Evolutionary conservation across 1,140 invertebrate species (phyloP).

Genomic region (Drosophila insularis): DNA sequence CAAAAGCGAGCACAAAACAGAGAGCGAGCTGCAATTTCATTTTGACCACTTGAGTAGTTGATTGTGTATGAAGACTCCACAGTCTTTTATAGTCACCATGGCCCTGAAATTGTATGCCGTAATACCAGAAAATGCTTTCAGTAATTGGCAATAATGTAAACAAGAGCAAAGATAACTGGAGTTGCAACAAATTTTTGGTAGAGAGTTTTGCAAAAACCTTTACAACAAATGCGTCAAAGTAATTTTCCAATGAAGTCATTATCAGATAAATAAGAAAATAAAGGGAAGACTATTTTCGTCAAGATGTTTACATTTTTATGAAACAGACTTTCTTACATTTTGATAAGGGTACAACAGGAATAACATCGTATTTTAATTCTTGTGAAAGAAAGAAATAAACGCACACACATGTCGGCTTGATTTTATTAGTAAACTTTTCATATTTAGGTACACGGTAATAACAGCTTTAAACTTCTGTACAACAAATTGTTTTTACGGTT

Average conservation of each 20-base stretch:
- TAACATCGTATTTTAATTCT: too few relatives aligned
- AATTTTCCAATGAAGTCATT: not conserved
- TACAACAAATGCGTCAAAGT: not conserved
- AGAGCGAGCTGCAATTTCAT: conserved; percentile 63
- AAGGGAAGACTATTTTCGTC: too few relatives aligned
- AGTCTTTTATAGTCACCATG: conserved; percentile 53
- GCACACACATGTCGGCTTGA: too few relatives aligned
- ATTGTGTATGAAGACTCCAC: not conserved
- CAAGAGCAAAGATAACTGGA: conserved; percentile 1
- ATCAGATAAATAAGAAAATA: not conserved
- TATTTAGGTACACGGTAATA: too few relatives aligned
- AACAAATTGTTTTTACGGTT: too few relatives aligned
- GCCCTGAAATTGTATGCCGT: conserved; percentile 20
- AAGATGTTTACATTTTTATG: too few relatives aligned
- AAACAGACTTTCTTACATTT: too few relatives aligned
- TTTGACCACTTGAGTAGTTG: conserved; percentile 30
- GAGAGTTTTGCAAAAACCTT: not conserved
- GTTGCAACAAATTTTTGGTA: not conserved
- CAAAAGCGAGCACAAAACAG: conserved; percentile 41
- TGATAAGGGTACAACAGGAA: too few relatives aligned
- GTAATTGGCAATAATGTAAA: conserved; percentile 44
- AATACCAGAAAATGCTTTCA: conserved; percentile 68
- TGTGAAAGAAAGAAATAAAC: too few relatives aligned
- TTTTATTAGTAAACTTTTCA: too few relatives aligned
- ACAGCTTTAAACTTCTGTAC: too few relatives aligned